Conservation (phyloP, 2,113 vertebrate species). For the Spizaetus ornatus region DNA sequence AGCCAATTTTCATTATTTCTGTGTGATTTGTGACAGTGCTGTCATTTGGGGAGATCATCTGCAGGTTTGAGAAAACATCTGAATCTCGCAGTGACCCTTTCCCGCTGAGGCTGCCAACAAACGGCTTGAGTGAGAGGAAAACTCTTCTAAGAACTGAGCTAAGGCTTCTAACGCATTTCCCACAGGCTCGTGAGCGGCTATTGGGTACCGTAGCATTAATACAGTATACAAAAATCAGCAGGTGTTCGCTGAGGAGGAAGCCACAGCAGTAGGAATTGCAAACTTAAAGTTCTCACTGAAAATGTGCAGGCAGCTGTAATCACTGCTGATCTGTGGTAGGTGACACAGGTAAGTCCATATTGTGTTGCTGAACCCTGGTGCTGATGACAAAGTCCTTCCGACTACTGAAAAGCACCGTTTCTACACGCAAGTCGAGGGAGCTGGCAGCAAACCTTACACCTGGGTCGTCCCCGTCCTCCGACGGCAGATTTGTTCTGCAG, state of each 20-base stretch:
- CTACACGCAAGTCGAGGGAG: background rate
- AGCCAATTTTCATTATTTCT: background rate
- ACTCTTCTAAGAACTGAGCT: background rate
- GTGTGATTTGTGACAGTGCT: background rate
- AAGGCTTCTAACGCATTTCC: background rate
- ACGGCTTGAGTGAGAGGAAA: background rate
- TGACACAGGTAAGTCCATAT: background rate
- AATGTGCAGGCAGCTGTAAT: background rate
- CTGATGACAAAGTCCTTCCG: background rate
- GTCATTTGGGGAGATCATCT: background rate
- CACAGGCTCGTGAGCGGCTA: background rate
- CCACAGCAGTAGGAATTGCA: background rate
- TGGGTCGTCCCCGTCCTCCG: fast-evolving
- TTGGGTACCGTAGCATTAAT: background rate
- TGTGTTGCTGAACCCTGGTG: background rate
- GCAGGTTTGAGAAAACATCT: background rate
- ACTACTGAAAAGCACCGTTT: fast-evolving
- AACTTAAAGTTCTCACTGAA: background rate
- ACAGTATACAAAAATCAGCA: background rate
- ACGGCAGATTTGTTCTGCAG: background rate
- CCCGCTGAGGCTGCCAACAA: background rate
- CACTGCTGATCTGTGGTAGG: background rate
- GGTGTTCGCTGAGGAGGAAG: background rate
- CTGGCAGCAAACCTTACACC: background rate
- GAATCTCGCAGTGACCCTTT: background rate